Base-by-base conservation (phyloP, 2,888 invertebrate species). In the Drosophila koepferae region DNA sequence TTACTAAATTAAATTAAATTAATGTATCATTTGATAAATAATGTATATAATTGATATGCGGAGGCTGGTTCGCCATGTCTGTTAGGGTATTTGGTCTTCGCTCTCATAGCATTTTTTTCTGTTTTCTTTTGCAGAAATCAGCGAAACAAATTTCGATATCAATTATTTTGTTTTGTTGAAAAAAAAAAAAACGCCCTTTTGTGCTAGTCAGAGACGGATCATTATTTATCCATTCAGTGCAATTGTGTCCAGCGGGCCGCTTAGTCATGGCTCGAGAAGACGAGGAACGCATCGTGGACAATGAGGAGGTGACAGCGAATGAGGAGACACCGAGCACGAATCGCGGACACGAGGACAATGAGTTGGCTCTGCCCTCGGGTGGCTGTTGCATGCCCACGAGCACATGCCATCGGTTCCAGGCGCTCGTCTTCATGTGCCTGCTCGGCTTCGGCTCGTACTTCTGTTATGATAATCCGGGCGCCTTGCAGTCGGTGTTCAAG, bases 401-500 rank as follows among this genome's bases (percentile, higher is more conserved):
- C 89, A 93, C 94, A 58, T 93, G 95, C 16, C 97, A 97, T 93
- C 95, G 98, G 85, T 97, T 97, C 92, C 93, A 97, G 63, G 98
- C 97, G 23, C 94, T 99, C 64, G 93, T 97, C 82, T 96, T 99
- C 81, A 98, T 99, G 97, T 98, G 98, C 93, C 95, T 98, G 74
- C 95, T 99, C 65, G 98, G 98, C 92, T 99, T 99, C 94, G 99
- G 98, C 89, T 98, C 98, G 62, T 99, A 98, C 93, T 99, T 99
- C 93, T 99, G 99, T 93, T 99, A 98, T 94, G 99, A 99, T 93
- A 98, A 97, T 93, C 99, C 99, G 7, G 98, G 96, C 62, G 98
- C 99, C 8, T 93, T 99, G 59, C 97, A 98, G 91, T 96, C 97
- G 90, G 95, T 96, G 85, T 98, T 98, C 91, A 96, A 95, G 90